These are phyloP conservation scores for Salmo trutta DNA, from an alignment of 2,797 vertebrate species.

Conservation along the genomic window DNA sequence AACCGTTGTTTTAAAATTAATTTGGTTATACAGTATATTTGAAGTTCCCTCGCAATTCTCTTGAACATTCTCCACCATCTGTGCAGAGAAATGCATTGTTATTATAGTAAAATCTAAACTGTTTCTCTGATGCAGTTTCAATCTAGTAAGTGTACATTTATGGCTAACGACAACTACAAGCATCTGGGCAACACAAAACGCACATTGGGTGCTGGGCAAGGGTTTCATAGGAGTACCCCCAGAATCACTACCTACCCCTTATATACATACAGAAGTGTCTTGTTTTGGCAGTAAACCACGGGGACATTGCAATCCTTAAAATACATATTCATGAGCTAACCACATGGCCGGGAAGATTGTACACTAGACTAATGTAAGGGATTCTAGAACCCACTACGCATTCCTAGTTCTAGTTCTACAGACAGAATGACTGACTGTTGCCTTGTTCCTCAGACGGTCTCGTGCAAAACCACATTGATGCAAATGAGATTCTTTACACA, in stretches of 20 bases:
- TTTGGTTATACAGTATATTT: not conserved
- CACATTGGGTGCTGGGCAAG: slow-evolving; percentile 51
- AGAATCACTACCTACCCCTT: slow-evolving; percentile 43
- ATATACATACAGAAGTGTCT: slow-evolving; percentile 63
- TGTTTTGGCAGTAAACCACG: slow-evolving; percentile 53
- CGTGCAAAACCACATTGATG: slow-evolving; percentile 46
- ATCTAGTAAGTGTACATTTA: slow-evolving; percentile 51
- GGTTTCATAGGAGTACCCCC: slow-evolving; percentile 31
- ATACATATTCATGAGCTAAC: slow-evolving; percentile 31
- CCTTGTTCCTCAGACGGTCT: slow-evolving; percentile 48
- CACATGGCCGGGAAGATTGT: slow-evolving; percentile 55
- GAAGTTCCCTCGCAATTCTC: not conserved
- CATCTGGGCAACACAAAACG: slow-evolving; percentile 35
- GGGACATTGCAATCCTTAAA: slow-evolving; percentile 57
- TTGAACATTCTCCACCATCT: not conserved
- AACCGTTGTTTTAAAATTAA: not conserved
- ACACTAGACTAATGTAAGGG: slow-evolving; percentile 23
- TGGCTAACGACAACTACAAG: slow-evolving; percentile 31
- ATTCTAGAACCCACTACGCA: slow-evolving; percentile 7
- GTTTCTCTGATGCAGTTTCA: slow-evolving; percentile 7
- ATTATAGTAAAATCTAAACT: not conserved
- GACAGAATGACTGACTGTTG: slow-evolving; percentile 15
- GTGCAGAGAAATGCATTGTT: not conserved
- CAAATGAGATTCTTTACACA: slow-evolving; percentile 56
- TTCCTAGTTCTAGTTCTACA: not conserved